A percentile compares a stretch with the other conserved stretches of the same genome.
These are phyloP conservation scores for Toxotes lorentzi DNA, from an alignment of 2,797 vertebrate genomes.

Conservation along the genomic window DNA sequence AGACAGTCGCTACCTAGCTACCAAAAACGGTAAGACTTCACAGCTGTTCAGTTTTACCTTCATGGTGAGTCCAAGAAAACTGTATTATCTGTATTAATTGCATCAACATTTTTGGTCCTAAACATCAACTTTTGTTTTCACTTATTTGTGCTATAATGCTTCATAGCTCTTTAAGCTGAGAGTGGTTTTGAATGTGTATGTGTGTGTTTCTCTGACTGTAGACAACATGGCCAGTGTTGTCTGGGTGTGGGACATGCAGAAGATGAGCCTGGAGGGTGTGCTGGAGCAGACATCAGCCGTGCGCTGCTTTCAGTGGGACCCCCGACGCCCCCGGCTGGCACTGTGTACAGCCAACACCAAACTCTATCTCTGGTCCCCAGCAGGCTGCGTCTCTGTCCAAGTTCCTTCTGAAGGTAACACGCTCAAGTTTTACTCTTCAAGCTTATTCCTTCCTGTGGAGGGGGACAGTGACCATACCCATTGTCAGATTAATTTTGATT, in stretches of 20 bases:
- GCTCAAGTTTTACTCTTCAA: not conserved
- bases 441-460: not conserved
- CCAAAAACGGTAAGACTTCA: conserved; percentile 89
- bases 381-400: conserved; percentile 90
- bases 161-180: not conserved
- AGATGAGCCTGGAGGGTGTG: conserved; percentile 87
- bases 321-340: conserved; percentile 89
- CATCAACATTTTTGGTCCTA: not conserved
- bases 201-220: conserved; percentile 63
- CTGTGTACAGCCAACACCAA: conserved; percentile 90
- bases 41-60: not conserved
- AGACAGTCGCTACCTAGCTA: conserved; percentile 94
- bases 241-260: conserved; percentile 96
- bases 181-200: conserved; percentile 3
- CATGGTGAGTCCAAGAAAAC: not conserved
- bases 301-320: conserved; percentile 94
- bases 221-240: conserved; percentile 91
- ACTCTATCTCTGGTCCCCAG: conserved; percentile 93
- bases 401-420: conserved; percentile 91
- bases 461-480: not conserved
- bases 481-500: not conserved
- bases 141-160: not conserved
- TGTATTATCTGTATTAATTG: not conserved
- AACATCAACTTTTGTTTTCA: not conserved
- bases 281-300: conserved; percentile 90